Evolutionary conservation across 1,140 invertebrate species (phyloP), one percentile per base, ranked within the genome.

Genomic region (Centruroides vittatus): DNA sequence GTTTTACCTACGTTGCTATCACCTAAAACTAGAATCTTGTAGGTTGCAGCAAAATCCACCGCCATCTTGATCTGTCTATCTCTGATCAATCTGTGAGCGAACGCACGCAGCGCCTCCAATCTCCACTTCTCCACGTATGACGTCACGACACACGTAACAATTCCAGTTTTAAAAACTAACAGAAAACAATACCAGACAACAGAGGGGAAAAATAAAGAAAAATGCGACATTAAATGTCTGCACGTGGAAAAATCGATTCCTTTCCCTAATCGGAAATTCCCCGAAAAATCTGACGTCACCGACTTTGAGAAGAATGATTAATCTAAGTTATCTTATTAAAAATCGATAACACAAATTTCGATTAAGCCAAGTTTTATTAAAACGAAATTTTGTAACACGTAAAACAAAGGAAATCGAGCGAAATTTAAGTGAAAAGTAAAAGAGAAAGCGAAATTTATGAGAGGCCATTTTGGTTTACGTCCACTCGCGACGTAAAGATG

Each of bases 401-500:
- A 6, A 53, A 36, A 41, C 41, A 41, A 41, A 5, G 8, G 3
- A 41, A 41, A 41, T 8, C 5, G 8, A 1, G 41, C 8, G 41
- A 35, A 58, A n/a, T 11, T 13, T 73, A 93, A 98, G 57, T 93
- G 23, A 23, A 23, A 23, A 23, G 23, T 23, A 23, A 23, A 23
- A 2, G 23, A 23, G 23, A 23, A 23, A 23, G 23, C 2, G 23
- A 23, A 23, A 23, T 23, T 23, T 23, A 23, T 93, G 57, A 94
- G 94, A 47, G 94, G 94, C 94, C 94, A 98, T 55, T 81, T 73
- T 81, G 99, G 78, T 78, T 98, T 95, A 51, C 93, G 79, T 23
- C 93, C 94, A 59, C 93, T 95, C 7, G 96, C 73, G 64, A 96
- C 85, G 71, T 96, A 93, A 50, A 96, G 72, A 75, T 96, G 93